Evolutionary conservation across 1,140 invertebrate genomes (phyloP).

Genomic region (Drosophila trapezifrons): DNA sequence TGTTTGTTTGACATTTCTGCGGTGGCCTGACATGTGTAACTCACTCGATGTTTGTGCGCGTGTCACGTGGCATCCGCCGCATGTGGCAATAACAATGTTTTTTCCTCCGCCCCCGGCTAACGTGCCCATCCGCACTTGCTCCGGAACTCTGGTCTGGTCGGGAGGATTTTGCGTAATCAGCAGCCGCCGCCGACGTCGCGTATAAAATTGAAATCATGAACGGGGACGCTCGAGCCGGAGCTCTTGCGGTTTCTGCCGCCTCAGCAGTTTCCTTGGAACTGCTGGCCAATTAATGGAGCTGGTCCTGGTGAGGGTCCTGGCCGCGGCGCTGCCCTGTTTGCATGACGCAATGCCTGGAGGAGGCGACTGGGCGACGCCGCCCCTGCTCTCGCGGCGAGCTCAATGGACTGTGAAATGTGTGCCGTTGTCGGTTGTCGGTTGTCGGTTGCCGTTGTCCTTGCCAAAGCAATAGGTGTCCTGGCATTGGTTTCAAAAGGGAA

Average conservation of each 20-base stretch:
- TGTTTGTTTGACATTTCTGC: conserved; percentile 67
- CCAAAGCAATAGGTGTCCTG: conserved; percentile 83
- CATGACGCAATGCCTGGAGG: conserved; percentile 64
- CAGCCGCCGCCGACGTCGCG: conserved; percentile 32
- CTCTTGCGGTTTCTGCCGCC: conserved; percentile 45
- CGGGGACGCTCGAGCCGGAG: conserved; percentile 1
- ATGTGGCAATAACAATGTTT: conserved; percentile 62
- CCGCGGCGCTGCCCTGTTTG: conserved; percentile 57
- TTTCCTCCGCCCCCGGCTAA: not conserved
- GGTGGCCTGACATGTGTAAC: conserved; percentile 52
- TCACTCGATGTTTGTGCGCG: conserved; percentile 68
- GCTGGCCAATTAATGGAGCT: conserved; percentile 63
- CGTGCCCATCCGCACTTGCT: not conserved
- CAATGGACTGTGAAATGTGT: conserved; percentile 82
- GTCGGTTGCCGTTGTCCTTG: conserved; percentile 65
- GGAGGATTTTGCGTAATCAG: conserved; percentile 71
- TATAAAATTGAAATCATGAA: conserved; percentile 63
- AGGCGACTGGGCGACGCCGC: conserved; percentile 64
- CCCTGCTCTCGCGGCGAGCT: conserved; percentile 30
- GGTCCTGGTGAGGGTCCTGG: conserved; percentile 2
- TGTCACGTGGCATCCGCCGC: conserved; percentile 78
- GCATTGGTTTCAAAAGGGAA: conserved; percentile 82
- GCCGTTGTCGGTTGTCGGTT: conserved; percentile 56
- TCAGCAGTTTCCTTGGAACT: conserved; percentile 62
- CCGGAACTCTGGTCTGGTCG: conserved; percentile 1